A percentile compares a stretch with the other conserved stretches of the same genome.
These are phyloP conservation scores for Octopus sinensis DNA, from an alignment of 1,140 invertebrate genomes.

Conservation along the genomic window DNA sequence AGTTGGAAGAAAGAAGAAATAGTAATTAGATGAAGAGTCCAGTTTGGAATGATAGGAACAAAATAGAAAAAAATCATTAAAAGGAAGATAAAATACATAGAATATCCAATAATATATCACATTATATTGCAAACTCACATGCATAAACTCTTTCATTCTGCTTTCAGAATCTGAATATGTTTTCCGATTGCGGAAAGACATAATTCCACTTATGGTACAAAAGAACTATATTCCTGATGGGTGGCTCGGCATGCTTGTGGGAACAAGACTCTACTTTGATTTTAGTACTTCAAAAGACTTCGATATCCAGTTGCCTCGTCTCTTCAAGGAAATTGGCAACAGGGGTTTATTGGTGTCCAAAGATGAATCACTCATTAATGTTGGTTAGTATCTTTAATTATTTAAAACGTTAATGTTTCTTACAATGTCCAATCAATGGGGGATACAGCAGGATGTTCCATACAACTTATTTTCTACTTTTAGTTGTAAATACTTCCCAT, in stretches of 20 bases:
- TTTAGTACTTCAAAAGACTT: conserved; percentile 34
- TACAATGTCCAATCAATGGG: too few species aligned
- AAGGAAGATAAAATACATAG: too few species aligned
- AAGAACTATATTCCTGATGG: conserved; percentile 47
- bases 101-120: neutral
- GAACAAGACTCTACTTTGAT: conserved; percentile 50
- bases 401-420: too few species aligned
- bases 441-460: too few species aligned
- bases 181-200: conserved; percentile 44
- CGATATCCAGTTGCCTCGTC: conserved; percentile 30
- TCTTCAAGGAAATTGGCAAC: conserved; percentile 40
- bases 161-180: conserved; percentile 53
- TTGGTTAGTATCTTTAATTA: too few species aligned
- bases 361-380: neutral
- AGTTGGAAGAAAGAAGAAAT: too few species aligned
- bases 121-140: neutral
- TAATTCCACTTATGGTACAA: conserved; percentile 47
- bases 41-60: too few species aligned
- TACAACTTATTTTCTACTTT: too few species aligned
- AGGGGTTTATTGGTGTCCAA: conserved; percentile 28
- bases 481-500: too few species aligned
- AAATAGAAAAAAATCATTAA: too few species aligned
- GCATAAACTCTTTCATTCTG: neutral
- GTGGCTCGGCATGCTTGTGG: conserved; percentile 53
- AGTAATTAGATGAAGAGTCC: too few species aligned